A percentile compares a stretch with the other conserved stretches of the same genome.
Conservation (phyloP, 2,113 vertebrate genomes). For the Rhinichthys klamathensis region DNA sequence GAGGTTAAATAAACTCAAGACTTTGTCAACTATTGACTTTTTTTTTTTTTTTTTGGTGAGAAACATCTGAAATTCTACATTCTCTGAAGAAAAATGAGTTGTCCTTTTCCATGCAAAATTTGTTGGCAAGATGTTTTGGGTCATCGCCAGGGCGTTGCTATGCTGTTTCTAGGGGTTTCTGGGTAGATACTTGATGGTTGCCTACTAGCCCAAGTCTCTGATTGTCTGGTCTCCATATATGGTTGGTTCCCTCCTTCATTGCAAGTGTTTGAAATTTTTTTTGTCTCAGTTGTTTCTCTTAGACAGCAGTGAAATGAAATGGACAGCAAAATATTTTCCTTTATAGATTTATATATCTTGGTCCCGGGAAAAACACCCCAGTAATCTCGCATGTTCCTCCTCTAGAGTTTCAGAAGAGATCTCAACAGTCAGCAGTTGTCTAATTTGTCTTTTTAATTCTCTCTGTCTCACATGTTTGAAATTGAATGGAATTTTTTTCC, state of each 20-base stretch:
- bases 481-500: neutral
- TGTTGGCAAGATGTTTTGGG: neutral
- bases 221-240: neutral
- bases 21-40: neutral
- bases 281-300: neutral
- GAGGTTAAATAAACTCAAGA: neutral
- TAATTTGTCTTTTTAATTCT: neutral
- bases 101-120: neutral
- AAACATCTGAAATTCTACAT: neutral
- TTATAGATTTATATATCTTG: neutral
- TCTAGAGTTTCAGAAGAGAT: neutral
- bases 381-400: neutral
- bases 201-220: neutral
- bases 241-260: neutral
- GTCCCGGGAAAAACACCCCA: neutral
- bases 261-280: neutral
- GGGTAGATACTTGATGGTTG: neutral
- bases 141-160: neutral
- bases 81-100: neutral
- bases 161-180: neutral
- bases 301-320: neutral
- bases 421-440: neutral
- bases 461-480: neutral
- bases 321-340: neutral
- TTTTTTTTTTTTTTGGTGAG: neutral